These are phyloP conservation scores for Pipistrellus nathusii DNA, from an alignment of 2,797 vertebrate genomes.

Conservation along the genomic window DNA sequence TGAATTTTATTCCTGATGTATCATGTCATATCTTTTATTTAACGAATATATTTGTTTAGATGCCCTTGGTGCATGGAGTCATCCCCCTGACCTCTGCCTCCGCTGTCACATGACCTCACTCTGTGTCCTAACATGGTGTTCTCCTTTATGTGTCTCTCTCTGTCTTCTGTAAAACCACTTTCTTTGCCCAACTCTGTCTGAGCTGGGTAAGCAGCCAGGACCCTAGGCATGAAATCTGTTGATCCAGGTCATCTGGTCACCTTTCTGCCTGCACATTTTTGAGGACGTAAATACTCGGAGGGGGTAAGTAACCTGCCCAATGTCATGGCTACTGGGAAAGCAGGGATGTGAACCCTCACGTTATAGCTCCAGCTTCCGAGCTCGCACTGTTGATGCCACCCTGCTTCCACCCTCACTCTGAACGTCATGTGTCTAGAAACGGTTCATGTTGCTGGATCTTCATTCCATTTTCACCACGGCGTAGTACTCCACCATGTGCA, in stretches of 20 bases:
- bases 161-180: background rate
- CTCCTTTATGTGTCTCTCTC: background rate
- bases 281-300: background rate
- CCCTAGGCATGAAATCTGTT: fast-evolving
- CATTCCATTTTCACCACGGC: too few species aligned
- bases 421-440: fast-evolving
- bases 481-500: fast-evolving
- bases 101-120: fast-evolving
- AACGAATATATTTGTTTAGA: background rate
- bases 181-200: background rate
- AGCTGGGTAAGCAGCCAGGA: background rate
- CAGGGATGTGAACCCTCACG: fast-evolving
- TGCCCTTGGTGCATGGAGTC: fast-evolving
- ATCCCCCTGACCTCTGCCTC: background rate
- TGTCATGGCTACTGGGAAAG: background rate
- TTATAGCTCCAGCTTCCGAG: background rate
- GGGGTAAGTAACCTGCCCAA: too few species aligned
- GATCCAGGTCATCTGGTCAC: background rate
- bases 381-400: fast-evolving
- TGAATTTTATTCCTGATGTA: background rate
- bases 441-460: fast-evolving
- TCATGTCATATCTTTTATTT: background rate
- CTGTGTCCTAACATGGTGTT: background rate
- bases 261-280: background rate
- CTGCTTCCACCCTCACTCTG: background rate